Conservation (phyloP, 64 coral and sea anemone species). For the Porites australiensis region DNA sequence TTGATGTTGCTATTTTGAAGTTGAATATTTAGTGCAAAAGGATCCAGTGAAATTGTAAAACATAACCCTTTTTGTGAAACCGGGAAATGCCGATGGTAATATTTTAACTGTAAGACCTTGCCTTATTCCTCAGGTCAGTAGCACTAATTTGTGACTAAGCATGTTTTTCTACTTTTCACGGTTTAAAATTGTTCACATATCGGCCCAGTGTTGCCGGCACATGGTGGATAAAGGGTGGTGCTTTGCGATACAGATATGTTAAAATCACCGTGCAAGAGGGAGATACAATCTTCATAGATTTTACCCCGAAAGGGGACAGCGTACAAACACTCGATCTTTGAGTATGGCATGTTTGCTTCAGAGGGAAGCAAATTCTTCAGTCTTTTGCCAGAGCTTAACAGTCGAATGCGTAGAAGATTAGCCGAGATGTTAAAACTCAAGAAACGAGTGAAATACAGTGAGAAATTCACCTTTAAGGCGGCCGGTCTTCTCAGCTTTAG, state of each 20-base stretch:
- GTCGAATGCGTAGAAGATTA: constrained; percentile 48
- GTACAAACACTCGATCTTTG: constrained; percentile 52
- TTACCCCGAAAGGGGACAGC: constrained; percentile 59
- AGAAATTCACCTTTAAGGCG: constrained; percentile 62
- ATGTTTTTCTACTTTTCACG: not conserved
- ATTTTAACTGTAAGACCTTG: not conserved
- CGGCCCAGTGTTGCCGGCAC: constrained; percentile 26
- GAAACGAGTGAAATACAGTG: constrained; percentile 38
- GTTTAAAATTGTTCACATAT: constrained; percentile 44
- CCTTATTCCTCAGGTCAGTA: too few species aligned
- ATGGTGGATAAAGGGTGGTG: constrained; percentile 58
- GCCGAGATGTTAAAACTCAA: constrained; percentile 41
- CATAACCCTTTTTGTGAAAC: too few species aligned
- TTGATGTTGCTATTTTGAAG: too few species aligned
- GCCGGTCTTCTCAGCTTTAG: constrained; percentile 58
- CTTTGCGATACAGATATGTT: constrained; percentile 42
- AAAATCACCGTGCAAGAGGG: constrained; percentile 54
- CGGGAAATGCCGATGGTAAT: too few species aligned
- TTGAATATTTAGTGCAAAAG: too few species aligned
- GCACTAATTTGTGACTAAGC: not conserved
- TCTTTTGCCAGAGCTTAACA: constrained; percentile 38
- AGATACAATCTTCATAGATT: constrained; percentile 42
- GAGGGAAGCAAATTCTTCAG: constrained; percentile 67
- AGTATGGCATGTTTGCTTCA: constrained; percentile 58
- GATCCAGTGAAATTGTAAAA: too few species aligned